Evolutionary conservation across 1,140 invertebrate species (phyloP).

Genomic region (Phthorimaea operculella): DNA sequence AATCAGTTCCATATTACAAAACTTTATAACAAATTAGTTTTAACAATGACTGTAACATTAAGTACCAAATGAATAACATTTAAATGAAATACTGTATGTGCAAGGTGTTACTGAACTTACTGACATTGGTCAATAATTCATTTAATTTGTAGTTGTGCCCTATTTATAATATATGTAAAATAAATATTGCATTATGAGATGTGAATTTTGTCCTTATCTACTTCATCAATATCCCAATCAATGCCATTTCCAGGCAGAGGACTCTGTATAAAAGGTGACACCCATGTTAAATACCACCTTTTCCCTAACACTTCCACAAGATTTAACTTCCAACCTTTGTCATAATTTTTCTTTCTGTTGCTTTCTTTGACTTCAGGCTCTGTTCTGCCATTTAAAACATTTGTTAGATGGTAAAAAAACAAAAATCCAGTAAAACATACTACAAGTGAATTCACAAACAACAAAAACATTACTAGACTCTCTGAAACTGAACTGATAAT

Average conservation of each 20-base stretch:
- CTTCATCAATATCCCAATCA: constrained; percentile 67
- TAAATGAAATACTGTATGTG: no score
- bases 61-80: no score
- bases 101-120: no score
- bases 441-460: not conserved
- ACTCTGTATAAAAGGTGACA: not conserved
- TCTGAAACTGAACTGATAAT: not conserved
- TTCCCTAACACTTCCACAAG: not conserved
- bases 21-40: not conserved
- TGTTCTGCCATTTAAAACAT: not conserved
- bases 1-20: not conserved
- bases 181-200: not conserved
- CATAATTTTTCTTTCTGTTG: not conserved
- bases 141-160: no score
- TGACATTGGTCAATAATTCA: no score
- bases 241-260: constrained; percentile 73
- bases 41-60: not conserved
- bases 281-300: not conserved
- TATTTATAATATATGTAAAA: not conserved
- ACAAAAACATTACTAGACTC: not conserved
- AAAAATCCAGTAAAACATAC: not conserved
- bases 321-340: not conserved
- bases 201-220: constrained; percentile 23
- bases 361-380: not conserved
- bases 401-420: not conserved